Conservation (phyloP, 2,797 vertebrate genomes). For the Naso thynnoides region DNA sequence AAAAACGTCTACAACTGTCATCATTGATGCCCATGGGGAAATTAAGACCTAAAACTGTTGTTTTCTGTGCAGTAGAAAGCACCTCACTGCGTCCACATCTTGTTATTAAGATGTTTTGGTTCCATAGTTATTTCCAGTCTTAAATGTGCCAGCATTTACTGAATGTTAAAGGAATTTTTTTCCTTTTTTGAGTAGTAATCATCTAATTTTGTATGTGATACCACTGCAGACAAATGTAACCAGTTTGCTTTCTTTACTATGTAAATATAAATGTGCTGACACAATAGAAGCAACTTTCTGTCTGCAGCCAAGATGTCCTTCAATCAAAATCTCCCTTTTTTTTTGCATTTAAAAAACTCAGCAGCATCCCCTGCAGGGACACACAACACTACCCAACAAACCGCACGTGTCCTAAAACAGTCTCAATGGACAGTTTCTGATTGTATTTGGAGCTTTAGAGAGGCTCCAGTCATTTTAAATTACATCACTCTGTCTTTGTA, state of each 20-base stretch:
- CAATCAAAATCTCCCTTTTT: conserved; percentile 20
- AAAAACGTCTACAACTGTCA: too few relatives aligned
- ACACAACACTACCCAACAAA: conserved; percentile 41
- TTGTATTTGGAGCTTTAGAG: conserved; percentile 61
- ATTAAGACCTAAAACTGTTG: too few relatives aligned
- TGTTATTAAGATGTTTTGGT: too few relatives aligned
- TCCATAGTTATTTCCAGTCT: too few relatives aligned
- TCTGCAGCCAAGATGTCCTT: not conserved
- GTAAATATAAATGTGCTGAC: conserved; percentile 16
- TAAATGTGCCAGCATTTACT: too few relatives aligned
- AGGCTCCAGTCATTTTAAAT: conserved; percentile 69
- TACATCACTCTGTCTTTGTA: conserved; percentile 67
- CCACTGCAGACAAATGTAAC: not conserved
- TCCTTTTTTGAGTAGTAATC: too few relatives aligned
- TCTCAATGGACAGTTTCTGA: conserved; percentile 51
- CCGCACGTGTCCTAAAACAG: conserved; percentile 20
- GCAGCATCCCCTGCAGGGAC: conserved; percentile 13
- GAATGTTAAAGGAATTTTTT: too few relatives aligned
- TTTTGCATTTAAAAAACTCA: conserved; percentile 31
- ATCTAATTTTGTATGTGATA: not conserved
- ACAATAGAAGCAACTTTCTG: conserved; percentile 13
- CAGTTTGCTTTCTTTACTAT: conserved; percentile 10
- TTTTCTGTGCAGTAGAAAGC: too few relatives aligned
- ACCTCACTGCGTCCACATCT: too few relatives aligned
- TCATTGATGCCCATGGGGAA: too few relatives aligned